A percentile compares a stretch with the other conserved stretches of the same genome.
Conservation (phyloP, 2,797 vertebrate genomes). For the Tragelaphus oryx region DNA sequence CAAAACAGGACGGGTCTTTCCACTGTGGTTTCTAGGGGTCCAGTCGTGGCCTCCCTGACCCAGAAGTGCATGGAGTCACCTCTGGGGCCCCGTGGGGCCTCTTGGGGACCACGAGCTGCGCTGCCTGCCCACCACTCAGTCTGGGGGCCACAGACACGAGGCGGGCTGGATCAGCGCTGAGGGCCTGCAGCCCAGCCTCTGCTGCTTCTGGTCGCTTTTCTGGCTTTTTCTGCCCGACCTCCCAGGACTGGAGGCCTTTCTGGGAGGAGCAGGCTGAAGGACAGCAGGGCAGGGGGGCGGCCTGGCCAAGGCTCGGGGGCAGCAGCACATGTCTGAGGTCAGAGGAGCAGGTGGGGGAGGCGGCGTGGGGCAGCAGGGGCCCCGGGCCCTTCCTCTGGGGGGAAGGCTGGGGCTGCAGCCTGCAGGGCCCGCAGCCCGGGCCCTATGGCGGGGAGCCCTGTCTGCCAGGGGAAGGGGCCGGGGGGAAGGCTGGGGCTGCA, state of each 20-base stretch:
- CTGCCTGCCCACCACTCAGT: fast-evolving
- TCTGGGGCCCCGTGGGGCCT: not conserved
- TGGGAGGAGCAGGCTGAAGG: fast-evolving
- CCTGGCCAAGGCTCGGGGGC: not conserved
- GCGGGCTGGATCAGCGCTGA: fast-evolving
- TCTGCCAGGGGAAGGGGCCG: not conserved
- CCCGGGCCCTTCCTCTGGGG: not conserved
- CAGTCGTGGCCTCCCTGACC: not conserved
- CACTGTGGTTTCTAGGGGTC: too few relatives aligned
- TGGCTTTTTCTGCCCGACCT: not conserved
- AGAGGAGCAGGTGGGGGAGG: not conserved
- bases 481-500: not conserved
- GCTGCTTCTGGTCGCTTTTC: too few relatives aligned
- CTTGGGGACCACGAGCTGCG: too few relatives aligned
- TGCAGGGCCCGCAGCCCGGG: not conserved
- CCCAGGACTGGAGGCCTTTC: not conserved
- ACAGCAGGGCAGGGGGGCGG: fast-evolving
- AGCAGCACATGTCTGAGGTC: not conserved
- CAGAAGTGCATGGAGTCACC: not conserved
- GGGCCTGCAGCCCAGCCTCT: not conserved
- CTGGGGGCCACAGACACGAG: fast-evolving
- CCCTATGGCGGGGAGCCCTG: not conserved
- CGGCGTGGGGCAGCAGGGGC: not conserved
- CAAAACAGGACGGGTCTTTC: fast-evolving
- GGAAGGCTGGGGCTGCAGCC: not conserved